These are phyloP conservation scores for Pardosa pseudoannulata DNA, from an alignment of 2,888 invertebrate species.

Conservation along the genomic window DNA sequence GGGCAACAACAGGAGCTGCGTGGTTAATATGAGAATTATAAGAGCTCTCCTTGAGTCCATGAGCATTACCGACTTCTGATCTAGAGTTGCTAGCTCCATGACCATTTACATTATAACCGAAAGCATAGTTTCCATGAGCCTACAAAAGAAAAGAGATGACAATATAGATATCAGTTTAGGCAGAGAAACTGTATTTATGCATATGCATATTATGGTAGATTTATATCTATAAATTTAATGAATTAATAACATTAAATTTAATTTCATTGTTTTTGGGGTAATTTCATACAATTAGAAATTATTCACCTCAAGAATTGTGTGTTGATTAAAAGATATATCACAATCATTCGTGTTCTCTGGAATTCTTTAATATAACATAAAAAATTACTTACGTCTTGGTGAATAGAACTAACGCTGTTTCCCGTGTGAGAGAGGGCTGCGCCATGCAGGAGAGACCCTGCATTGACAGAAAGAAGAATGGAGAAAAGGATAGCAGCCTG, in stretches of 20 bases:
- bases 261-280: too few relatives aligned
- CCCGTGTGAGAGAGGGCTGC: conserved; percentile 23
- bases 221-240: too few relatives aligned
- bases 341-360: too few relatives aligned
- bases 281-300: too few relatives aligned
- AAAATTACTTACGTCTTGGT: conserved; percentile 59
- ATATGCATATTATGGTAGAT: too few relatives aligned
- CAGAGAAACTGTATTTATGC: too few relatives aligned
- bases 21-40: not conserved
- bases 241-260: too few relatives aligned
- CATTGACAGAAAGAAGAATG: conserved; percentile 29
- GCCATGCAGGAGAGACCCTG: conserved; percentile 3
- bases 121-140: not conserved
- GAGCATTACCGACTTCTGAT: not conserved
- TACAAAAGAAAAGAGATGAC: not conserved
- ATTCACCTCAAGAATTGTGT: too few relatives aligned
- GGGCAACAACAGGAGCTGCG: not conserved
- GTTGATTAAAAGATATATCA: too few relatives aligned
- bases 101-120: not conserved
- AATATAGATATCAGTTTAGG: too few relatives aligned
- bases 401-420: conserved; percentile 20
- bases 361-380: too few relatives aligned
- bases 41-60: not conserved
- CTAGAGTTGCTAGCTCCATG: not conserved
- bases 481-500: conserved; percentile 41